These are phyloP conservation scores for Mycteria americana DNA, from an alignment of 2,797 vertebrate species.

Conservation along the genomic window DNA sequence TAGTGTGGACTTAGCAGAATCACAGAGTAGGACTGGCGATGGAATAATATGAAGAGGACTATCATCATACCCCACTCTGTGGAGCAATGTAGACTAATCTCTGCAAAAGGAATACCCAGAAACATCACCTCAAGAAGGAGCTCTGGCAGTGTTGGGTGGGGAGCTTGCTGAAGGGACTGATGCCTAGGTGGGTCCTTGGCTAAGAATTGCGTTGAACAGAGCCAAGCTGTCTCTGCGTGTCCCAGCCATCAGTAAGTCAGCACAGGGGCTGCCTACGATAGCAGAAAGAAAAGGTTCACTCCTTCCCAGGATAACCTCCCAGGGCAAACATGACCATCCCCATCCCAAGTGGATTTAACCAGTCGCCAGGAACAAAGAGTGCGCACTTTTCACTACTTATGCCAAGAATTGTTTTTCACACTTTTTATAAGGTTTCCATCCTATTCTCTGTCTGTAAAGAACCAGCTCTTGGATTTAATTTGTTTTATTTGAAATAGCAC, in stretches of 20 bases:
- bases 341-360: neutral
- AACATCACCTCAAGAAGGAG: neutral
- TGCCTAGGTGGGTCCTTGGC: neutral
- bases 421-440: neutral
- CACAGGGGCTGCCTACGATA: rapidly evolving
- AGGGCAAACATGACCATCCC: neutral
- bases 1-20: neutral
- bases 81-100: neutral
- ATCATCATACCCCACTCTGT: neutral
- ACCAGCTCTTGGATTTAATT: neutral
- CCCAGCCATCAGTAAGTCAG: neutral
- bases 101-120: neutral
- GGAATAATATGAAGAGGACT: neutral
- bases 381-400: neutral
- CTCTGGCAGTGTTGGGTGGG: neutral
- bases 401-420: neutral
- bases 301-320: neutral
- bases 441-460: neutral
- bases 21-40: neutral
- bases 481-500: neutral
- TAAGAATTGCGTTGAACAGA: neutral
- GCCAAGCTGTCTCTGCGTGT: neutral
- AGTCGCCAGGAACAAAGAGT: neutral
- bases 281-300: neutral
- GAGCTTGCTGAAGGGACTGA: neutral